These are phyloP conservation scores for Platerodrilus igneus DNA, from an alignment of 2,888 invertebrate genomes.

Conservation along the genomic window DNA sequence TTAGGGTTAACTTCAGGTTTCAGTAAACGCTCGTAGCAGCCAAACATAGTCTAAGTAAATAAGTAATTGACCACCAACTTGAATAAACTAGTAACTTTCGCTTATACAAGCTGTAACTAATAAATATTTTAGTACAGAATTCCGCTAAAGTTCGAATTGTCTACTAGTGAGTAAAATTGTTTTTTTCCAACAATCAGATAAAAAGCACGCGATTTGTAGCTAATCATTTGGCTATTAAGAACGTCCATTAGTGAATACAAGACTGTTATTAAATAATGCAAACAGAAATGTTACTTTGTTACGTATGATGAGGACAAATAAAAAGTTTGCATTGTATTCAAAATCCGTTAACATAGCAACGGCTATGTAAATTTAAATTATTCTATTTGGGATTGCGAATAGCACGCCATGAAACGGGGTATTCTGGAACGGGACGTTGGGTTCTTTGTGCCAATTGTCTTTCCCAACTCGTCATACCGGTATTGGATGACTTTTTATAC, in stretches of 20 bases:
- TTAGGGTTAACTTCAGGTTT: no score
- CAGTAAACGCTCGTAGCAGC: no score
- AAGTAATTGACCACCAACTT: no score
- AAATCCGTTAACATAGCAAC: conserved; percentile 31
- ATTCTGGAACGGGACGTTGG: conserved; percentile 30
- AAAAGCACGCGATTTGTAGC: conserved; percentile 27
- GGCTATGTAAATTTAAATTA: conserved; percentile 26
- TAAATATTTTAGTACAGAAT: conserved; percentile 14
- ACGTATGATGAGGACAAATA: conserved; percentile 15
- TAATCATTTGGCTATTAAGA: conserved; percentile 25
- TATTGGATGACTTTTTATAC: conserved; percentile 25
- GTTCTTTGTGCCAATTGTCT: conserved; percentile 28
- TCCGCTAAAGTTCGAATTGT: conserved; percentile 18
- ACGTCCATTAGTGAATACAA: conserved; percentile 22
- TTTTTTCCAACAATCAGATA: conserved; percentile 19
- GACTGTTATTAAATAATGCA: conserved; percentile 27
- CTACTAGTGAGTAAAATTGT: conserved; percentile 16
- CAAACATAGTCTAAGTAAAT: no score
- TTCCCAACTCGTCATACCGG: conserved; percentile 29
- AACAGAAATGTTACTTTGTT: no score
- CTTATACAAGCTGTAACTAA: no score
- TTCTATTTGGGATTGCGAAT: conserved; percentile 24
- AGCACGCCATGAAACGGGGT: conserved; percentile 17
- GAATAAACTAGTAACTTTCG: no score
- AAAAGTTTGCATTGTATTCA: conserved; percentile 30